Evolutionary conservation across 2,888 invertebrate species (phyloP).

Genomic region (Cryptophagus acutangulus): DNA sequence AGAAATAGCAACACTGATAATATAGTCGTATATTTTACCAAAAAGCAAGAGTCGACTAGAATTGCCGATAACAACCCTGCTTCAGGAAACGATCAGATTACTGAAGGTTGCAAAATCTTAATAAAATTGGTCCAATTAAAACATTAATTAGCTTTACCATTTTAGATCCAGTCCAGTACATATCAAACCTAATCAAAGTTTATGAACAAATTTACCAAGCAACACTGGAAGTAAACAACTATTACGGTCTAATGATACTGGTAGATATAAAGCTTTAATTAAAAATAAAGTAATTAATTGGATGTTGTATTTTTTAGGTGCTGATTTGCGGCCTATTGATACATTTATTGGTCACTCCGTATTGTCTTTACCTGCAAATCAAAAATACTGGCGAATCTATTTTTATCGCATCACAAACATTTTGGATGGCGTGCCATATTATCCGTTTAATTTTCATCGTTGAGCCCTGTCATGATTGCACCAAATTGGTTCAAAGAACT

Average conservation of each 20-base stretch:
- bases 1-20: too few species aligned
- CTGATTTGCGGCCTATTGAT: conserved; percentile 12
- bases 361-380: conserved; percentile 15
- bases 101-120: too few species aligned
- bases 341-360: conserved; percentile 17
- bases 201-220: conserved; percentile 6
- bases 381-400: conserved; percentile 6
- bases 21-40: too few species aligned
- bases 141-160: neutral
- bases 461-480: conserved; percentile 14
- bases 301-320: conserved; percentile 10
- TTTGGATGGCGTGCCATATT: conserved; percentile 13
- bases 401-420: conserved; percentile 11
- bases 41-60: too few species aligned
- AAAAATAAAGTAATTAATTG: neutral
- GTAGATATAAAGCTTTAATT: neutral
- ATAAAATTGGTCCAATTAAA: too few species aligned
- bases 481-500: conserved; percentile 5
- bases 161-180: neutral
- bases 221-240: conserved; percentile 4
- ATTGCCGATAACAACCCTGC: too few species aligned
- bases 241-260: conserved; percentile 7
- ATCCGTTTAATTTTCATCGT: conserved; percentile 13
- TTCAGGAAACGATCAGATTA: too few species aligned
- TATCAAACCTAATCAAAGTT: conserved; percentile 1